Evolutionary conservation across 2,113 vertebrate species (phyloP), one percentile per base, ranked within the genome.

Genomic region (Microtus richardsoni): DNA sequence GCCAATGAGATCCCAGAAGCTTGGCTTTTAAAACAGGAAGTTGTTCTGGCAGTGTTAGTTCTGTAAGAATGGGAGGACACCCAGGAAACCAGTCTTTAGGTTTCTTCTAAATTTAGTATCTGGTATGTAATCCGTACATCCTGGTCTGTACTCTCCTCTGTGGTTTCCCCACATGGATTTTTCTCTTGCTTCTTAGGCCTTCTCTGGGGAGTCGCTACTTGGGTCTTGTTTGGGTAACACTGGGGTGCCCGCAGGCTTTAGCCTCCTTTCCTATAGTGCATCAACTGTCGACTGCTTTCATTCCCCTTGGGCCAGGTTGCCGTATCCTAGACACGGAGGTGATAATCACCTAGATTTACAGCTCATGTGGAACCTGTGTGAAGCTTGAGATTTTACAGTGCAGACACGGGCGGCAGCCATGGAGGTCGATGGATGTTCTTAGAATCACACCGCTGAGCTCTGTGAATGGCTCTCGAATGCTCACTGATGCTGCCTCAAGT

Each of bases 291-390:
- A 86, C 90, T 88, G 41, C 91, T 95, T 95, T 88, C 22, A 0
- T 91, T 93, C 97, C 96, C 93, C 74, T 95, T 9, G 49, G 49
- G 83, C 86, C 79, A 58, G 93, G 91, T 90, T 92, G 83, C 70
- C 10, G 83, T 96, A 94, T 97, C 95, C 13, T 95, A 92, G 95
- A 97, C 66, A 78, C 80, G 8, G 0, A 47, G 96, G 95, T 96
- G 96, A 97, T 97, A 77, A 95, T 77, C 84, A 68, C 36, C 26
- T 84, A 0, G 98, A 96, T 98, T 98, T 98, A 98, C 97, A 97
- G 96, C 5, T 0, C 47, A 79, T 68, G 83, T 93, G 88, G 93
- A 97, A 85, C 94, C 91, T 3, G 2, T 54, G 86, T 94, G 91
- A 77, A 97, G 87, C 91, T 92, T 79, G 86, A 91, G 95, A 94